These are phyloP conservation scores for Zosterops hypoxanthus DNA, from an alignment of 2,113 vertebrate species.

Conservation along the genomic window DNA sequence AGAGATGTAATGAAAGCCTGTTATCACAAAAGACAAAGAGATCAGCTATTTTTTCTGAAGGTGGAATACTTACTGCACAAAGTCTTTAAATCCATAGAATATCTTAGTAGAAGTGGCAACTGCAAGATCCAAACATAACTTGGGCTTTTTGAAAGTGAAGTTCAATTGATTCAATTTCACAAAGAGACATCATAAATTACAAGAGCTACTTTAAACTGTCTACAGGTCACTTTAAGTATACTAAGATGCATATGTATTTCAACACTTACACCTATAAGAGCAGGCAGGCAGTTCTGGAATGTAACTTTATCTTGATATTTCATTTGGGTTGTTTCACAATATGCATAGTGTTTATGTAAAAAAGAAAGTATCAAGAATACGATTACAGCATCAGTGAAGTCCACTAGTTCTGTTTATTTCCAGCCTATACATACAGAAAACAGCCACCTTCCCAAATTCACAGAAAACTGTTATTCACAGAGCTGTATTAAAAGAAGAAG, in stretches of 20 bases:
- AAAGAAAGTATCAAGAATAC: neutral
- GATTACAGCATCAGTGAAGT: neutral
- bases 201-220: neutral
- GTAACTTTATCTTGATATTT: neutral
- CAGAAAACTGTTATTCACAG: neutral
- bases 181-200: neutral
- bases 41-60: neutral
- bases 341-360: neutral
- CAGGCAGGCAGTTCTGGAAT: neutral
- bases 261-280: neutral
- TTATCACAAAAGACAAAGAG: neutral
- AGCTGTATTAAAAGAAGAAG: neutral
- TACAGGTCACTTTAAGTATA: neutral
- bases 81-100: neutral
- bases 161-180: neutral
- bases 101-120: neutral
- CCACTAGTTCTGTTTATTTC: neutral
- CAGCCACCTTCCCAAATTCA: neutral
- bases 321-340: neutral
- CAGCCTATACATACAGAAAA: neutral
- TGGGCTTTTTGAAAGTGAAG: neutral
- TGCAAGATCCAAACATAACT: neutral
- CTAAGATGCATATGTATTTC: neutral
- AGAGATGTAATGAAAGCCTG: neutral
- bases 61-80: neutral